Evolutionary conservation across 2,888 invertebrate genomes (phyloP).

Genomic region (Drosophila mercatorum): DNA sequence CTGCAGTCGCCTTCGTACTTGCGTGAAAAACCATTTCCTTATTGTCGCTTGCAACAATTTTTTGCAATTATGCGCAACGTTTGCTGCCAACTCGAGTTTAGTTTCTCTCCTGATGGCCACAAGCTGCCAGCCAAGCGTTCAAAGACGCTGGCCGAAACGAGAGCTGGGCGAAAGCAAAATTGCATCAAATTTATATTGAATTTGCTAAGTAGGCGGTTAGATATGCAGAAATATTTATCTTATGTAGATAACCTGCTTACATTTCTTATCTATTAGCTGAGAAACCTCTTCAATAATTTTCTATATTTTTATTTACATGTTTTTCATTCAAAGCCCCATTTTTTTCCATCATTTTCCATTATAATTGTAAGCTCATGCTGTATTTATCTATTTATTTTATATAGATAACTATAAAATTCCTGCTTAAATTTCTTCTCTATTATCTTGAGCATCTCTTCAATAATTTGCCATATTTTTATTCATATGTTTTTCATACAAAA

Average conservation of each 20-base stretch:
- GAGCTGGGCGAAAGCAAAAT: conserved; percentile 28
- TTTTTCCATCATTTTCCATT: no score
- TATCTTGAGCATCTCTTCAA: background rate
- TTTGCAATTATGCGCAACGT: conserved; percentile 25
- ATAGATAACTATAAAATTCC: background rate
- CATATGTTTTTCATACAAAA: background rate
- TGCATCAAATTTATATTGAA: no score
- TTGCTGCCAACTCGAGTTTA: conserved; percentile 35
- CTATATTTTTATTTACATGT: no score
- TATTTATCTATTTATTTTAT: no score
- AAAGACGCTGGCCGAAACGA: conserved; percentile 34
- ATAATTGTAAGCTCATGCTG: no score
- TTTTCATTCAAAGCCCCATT: no score
- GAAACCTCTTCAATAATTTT: background rate
- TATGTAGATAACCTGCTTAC: background rate
- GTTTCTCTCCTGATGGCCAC: conserved; percentile 17
- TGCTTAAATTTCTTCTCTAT: background rate
- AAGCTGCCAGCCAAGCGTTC: conserved; percentile 48
- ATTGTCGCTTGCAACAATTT: conserved; percentile 48
- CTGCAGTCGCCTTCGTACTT: conserved; percentile 30
- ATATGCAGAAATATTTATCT: background rate
- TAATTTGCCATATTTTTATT: background rate
- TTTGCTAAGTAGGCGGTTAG: no score
- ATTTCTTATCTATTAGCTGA: background rate
- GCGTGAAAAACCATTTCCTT: conserved; percentile 72